Percentiles rank a stretch among this genome's conserved stretches.
Evolutionary conservation across 1,140 invertebrate species (phyloP).

Genomic region (Drosophila trapezifrons): DNA sequence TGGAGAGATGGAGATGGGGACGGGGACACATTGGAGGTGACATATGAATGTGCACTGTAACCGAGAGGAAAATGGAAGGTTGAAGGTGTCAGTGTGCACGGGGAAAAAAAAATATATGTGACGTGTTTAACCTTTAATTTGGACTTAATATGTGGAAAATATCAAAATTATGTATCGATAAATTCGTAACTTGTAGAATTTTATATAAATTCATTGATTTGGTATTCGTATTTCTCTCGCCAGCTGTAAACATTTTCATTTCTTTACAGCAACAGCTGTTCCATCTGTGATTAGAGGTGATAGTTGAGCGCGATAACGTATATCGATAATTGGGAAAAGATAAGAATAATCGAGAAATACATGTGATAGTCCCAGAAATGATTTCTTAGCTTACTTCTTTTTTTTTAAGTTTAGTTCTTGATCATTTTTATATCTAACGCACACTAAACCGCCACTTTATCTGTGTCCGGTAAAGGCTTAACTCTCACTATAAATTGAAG

Average conservation of each 20-base stretch:
- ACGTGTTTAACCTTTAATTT: too few relatives aligned
- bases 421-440: too few relatives aligned
- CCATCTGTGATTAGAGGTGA: neutral
- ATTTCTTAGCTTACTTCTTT: too few relatives aligned
- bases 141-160: too few relatives aligned
- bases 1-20: neutral
- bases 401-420: too few relatives aligned
- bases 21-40: conserved; percentile 17
- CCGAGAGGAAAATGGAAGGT: neutral
- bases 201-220: neutral
- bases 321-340: too few relatives aligned
- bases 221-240: neutral
- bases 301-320: neutral
- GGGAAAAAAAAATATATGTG: neutral
- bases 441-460: too few relatives aligned
- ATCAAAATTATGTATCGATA: too few relatives aligned
- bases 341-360: neutral
- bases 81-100: conserved; percentile 8
- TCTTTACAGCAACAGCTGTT: too few relatives aligned
- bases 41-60: conserved; percentile 40
- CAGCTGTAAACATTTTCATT: too few relatives aligned
- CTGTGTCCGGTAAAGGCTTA: too few relatives aligned
- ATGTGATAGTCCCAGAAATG: too few relatives aligned
- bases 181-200: neutral
- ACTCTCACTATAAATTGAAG: neutral